Evolutionary conservation across 2,797 vertebrate species (phyloP).

Genomic region (Botia kubotai): DNA sequence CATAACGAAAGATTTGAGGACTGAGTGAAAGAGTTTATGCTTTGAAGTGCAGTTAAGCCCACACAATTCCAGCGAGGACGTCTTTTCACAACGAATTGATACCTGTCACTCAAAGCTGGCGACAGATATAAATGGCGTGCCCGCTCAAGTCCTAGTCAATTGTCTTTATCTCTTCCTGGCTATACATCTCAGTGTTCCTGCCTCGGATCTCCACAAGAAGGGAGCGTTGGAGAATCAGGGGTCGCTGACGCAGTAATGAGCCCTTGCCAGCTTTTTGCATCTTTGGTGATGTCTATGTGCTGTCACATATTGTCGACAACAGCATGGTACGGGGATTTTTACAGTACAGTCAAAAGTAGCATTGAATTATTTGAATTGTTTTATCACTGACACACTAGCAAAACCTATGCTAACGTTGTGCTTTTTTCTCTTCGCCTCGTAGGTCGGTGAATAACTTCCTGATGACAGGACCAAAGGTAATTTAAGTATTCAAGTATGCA

Average conservation of each 20-base stretch:
- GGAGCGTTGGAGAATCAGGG: slow-evolving; percentile 56
- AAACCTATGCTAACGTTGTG: not conserved
- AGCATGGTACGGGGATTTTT: slow-evolving; percentile 71
- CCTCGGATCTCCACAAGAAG: slow-evolving; percentile 58
- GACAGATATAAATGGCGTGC: slow-evolving; percentile 85
- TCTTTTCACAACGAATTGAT: slow-evolving; percentile 85
- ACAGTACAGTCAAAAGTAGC: not conserved
- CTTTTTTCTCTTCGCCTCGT: slow-evolving; percentile 58
- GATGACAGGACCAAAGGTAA: slow-evolving; percentile 98
- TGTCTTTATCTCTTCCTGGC: slow-evolving; percentile 56
- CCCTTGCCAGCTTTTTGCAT: slow-evolving; percentile 69
- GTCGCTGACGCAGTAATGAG: slow-evolving; percentile 77
- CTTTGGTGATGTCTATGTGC: slow-evolving; percentile 72
- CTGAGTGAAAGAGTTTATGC: slow-evolving; percentile 64
- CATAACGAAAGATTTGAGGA: slow-evolving; percentile 59
- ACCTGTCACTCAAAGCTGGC: slow-evolving; percentile 81
- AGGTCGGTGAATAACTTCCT: slow-evolving; percentile 98
- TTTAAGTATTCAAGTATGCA: not conserved
- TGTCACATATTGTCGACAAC: slow-evolving; percentile 71
- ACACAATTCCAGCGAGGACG: slow-evolving; percentile 72
- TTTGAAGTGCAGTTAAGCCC: slow-evolving; percentile 82
- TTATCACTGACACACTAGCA: not conserved
- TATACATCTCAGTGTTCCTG: slow-evolving; percentile 61
- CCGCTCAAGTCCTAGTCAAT: slow-evolving; percentile 56
- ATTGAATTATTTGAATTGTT: not conserved